These are phyloP conservation scores for Pycnonotus jocosus DNA, from an alignment of 2,113 vertebrate species.

Conservation along the genomic window DNA sequence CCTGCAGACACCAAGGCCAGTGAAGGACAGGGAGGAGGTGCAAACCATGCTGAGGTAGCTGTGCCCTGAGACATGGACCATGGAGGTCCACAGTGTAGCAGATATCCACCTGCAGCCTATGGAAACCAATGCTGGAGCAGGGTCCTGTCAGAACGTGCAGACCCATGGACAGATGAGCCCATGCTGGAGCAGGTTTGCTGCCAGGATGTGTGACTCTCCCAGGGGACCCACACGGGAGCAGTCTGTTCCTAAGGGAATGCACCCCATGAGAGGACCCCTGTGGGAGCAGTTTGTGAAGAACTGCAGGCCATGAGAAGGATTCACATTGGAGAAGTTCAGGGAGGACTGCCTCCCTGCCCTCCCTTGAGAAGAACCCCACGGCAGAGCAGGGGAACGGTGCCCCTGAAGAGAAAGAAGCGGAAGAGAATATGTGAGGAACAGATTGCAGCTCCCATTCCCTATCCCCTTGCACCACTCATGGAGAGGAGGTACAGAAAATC, in stretches of 20 bases:
- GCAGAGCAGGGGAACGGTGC: not conserved
- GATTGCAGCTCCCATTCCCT: not conserved
- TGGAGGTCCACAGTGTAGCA: not conserved
- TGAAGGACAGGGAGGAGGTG: not conserved
- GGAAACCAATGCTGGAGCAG: not conserved
- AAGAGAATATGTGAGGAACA: fast-evolving
- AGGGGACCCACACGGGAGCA: not conserved
- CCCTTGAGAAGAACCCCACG: fast-evolving
- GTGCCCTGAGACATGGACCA: too few species aligned
- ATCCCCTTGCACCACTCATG: too few species aligned
- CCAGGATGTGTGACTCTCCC: not conserved
- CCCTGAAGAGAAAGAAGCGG: not conserved
- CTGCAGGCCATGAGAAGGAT: not conserved
- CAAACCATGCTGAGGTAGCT: not conserved
- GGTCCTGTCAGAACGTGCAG: not conserved
- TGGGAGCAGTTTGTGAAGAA: not conserved
- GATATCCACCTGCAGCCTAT: not conserved
- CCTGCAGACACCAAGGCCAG: not conserved
- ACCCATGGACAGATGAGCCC: not conserved
- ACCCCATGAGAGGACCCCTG: not conserved
- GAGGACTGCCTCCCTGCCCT: not conserved
- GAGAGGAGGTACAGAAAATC: not conserved
- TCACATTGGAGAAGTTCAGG: fast-evolving
- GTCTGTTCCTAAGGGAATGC: not conserved
- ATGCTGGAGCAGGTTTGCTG: not conserved